phyloP scores from a whole-genome alignment of 1,140 invertebrate genomes.

The Drosophila kikkawai region DNA sequence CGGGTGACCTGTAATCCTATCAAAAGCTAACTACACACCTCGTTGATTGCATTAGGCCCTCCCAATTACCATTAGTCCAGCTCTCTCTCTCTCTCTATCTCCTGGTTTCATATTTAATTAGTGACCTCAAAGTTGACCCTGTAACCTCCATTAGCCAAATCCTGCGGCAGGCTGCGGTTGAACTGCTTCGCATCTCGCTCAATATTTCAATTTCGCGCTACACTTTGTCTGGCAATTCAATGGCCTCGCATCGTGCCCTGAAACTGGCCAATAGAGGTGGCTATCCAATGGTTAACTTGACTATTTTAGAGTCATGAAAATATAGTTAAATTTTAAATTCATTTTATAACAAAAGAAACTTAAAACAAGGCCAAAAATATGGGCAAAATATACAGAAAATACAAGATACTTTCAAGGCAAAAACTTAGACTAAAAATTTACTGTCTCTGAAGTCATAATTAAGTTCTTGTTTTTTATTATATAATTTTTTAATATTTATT shows the following conservation, averaged over 20 bases:
- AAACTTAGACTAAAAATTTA: no score
- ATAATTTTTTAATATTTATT: not conserved
- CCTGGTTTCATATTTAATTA: slow-evolving; percentile 60
- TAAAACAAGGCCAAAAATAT: not conserved
- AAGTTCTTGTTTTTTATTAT: not conserved
- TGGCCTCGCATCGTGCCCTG: slow-evolving; percentile 37
- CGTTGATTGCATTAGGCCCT: slow-evolving; percentile 31
- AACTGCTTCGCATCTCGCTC: slow-evolving; percentile 65
- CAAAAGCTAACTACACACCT: slow-evolving; percentile 7
- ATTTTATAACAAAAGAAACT: not conserved
- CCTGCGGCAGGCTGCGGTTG: slow-evolving; percentile 36
- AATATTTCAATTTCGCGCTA: slow-evolving; percentile 79
- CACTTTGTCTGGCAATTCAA: slow-evolving; percentile 69
- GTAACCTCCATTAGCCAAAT: slow-evolving; percentile 39
- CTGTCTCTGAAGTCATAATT: not conserved
- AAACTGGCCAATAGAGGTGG: slow-evolving; percentile 25
- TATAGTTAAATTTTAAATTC: no score
- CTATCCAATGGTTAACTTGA: not conserved
- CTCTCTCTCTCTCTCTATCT: slow-evolving; percentile 16
- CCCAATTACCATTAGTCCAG: slow-evolving; percentile 29
- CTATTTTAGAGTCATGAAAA: no score
- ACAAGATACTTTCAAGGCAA: not conserved
- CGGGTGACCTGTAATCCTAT: not conserved
- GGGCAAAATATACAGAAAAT: not conserved
- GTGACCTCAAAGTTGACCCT: slow-evolving; percentile 24